Percentiles rank a stretch among this genome's conserved stretches.
Evolutionary conservation across 2,888 invertebrate species (phyloP).

Genomic region (Clusia tigrina): DNA sequence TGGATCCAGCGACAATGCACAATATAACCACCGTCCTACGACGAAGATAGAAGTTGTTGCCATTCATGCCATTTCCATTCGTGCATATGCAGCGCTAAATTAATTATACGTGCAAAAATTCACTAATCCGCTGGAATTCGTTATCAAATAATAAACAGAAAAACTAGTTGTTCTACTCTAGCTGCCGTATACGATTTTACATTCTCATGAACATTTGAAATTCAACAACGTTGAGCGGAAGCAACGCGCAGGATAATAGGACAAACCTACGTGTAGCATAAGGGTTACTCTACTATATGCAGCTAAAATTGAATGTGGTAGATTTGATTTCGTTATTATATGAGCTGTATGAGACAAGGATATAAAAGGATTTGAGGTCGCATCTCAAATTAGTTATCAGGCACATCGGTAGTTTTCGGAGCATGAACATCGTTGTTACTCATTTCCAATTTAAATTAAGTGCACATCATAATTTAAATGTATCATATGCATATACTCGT

Average conservation of each 20-base stretch:
- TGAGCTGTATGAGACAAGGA: slow-evolving; percentile 30
- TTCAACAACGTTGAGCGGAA: neutral
- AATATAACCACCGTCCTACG: slow-evolving; percentile 37
- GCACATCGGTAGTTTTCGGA: neutral
- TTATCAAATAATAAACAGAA: slow-evolving; percentile 40
- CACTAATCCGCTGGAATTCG: slow-evolving; percentile 53
- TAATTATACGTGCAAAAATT: slow-evolving; percentile 59
- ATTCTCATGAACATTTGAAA: neutral
- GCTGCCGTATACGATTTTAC: too few relatives aligned
- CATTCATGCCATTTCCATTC: slow-evolving; percentile 28
- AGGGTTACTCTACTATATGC: neutral
- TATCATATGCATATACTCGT: too few relatives aligned
- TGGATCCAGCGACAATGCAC: slow-evolving; percentile 34
- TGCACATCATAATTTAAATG: slow-evolving; percentile 32
- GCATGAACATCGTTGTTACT: slow-evolving; percentile 24
- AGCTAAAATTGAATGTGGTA: slow-evolving; percentile 2
- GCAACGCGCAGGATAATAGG: neutral
- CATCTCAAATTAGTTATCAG: slow-evolving; percentile 15
- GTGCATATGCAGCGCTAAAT: slow-evolving; percentile 41
- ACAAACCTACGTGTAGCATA: neutral
- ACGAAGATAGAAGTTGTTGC: slow-evolving; percentile 27
- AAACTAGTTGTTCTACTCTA: neutral
- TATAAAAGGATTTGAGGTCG: slow-evolving; percentile 38
- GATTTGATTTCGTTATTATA: too few relatives aligned
- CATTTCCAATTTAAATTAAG: slow-evolving; percentile 31